A percentile compares a stretch with the other conserved stretches of the same genome.
phyloP scores from a whole-genome alignment of 2,888 invertebrate species.

The Syrphus vitripennis region DNA sequence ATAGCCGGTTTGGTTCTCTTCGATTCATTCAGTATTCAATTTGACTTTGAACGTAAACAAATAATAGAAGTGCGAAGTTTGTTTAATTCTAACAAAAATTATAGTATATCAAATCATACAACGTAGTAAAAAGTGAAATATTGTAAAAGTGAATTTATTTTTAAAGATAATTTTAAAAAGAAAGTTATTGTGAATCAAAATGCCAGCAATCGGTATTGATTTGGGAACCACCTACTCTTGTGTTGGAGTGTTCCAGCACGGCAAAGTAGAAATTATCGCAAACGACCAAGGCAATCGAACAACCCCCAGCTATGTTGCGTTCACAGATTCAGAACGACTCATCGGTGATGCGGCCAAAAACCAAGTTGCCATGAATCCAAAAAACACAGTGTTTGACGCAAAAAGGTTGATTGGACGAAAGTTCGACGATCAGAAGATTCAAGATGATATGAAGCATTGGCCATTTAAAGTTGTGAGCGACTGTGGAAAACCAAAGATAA shows the following conservation, averaged over 20 bases:
- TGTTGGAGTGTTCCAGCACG: slow-evolving; percentile 91
- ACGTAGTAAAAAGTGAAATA: background rate
- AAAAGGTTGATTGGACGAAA: slow-evolving; percentile 95
- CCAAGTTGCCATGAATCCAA: slow-evolving; percentile 92
- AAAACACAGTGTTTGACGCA: slow-evolving; percentile 94
- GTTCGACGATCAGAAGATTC: slow-evolving; percentile 93
- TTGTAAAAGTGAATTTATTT: background rate
- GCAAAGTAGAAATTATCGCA: slow-evolving; percentile 91
- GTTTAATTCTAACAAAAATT: no score
- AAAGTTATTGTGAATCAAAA: slow-evolving; percentile 74
- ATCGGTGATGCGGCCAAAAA: slow-evolving; percentile 91
- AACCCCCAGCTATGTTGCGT: slow-evolving; percentile 90
- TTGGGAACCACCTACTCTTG: slow-evolving; percentile 94
- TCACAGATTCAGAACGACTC: slow-evolving; percentile 91
- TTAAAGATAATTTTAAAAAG: background rate
- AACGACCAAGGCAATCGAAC: slow-evolving; percentile 92
- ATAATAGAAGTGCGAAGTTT: background rate
- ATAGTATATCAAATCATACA: background rate
- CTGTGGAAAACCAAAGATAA: slow-evolving; percentile 90
- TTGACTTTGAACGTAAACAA: background rate
- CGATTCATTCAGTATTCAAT: slow-evolving; percentile 5
- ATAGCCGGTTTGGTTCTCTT: background rate
- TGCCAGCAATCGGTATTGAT: slow-evolving; percentile 90
- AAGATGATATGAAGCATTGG: slow-evolving; percentile 96
- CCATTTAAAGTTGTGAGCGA: slow-evolving; percentile 94